Evolutionary conservation across 1,140 invertebrate genomes (phyloP), one percentile per base, ranked within the genome.

Genomic region (Thaumatotibia leucotreta): DNA sequence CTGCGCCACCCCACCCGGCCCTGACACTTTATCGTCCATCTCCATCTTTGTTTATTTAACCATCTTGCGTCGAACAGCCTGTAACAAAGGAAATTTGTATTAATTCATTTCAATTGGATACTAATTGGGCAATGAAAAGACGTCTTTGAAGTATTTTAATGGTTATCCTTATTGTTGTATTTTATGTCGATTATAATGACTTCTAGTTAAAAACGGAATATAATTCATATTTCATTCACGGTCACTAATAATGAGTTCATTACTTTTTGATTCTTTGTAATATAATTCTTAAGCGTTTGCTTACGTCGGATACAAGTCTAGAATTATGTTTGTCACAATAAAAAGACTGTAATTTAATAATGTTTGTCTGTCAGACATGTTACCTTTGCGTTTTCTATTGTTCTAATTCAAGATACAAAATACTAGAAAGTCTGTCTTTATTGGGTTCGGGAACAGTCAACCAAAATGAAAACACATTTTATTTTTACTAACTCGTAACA

Each of bases 1-100:
- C 63, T 90, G 88, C 2, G 84, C 84, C 32, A 84, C 86, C 49
- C 88, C 86, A 0, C 88, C 88, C 5, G 88, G 84, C 45, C 88
- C 88, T 11, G 88, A 88, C 0, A 90, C 77, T 63, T 90, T 90
- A 17, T 90, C 88, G 27, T 87, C 85, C 62, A 90, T 83, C 65
- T 85, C 77, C 81, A 80, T 82, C 1, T 1, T 66, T 61, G 54
- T 65, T 32, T 22, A 49, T 62, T 62, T 33, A 63, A 54, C 23
- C 50, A 54, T 54, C 10, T 54, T 54, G 23, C 22, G n/a, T 54
- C 50, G 23, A 54, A 11, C 23, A 54, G 63, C 63, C 63, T 65
- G 50, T 10, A 65, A 65, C 63, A 65, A 65, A 45, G 31, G 24
- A 65, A 61, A 66, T 62, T 61, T 65, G 58, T 45, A 35, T 45